Percentiles rank a stretch among this genome's conserved stretches.
These are phyloP conservation scores for Brachyhypopomus occidentalis DNA, from an alignment of 2,113 vertebrate genomes.

Conservation along the genomic window DNA sequence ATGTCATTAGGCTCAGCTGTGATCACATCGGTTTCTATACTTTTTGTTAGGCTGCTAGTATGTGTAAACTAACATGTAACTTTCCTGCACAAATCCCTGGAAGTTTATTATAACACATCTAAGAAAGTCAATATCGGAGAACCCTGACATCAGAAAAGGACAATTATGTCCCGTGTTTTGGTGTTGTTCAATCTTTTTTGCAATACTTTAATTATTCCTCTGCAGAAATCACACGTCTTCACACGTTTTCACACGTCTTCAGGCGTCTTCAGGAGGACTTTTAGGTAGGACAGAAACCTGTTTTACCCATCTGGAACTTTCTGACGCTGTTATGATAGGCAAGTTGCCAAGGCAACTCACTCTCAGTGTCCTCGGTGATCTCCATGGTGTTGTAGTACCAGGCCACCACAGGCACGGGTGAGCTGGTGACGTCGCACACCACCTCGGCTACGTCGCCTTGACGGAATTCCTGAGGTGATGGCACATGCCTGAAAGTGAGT, in stretches of 20 bases:
- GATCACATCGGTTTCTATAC: too few species aligned
- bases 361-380: constrained; percentile 85
- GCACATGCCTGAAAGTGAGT: constrained; percentile 88
- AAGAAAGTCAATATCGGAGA: neutral
- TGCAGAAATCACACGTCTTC: neutral
- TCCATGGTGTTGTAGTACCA: constrained; percentile 93
- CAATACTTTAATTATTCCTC: neutral
- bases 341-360: constrained; percentile 77
- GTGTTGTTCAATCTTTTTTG: neutral
- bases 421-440: constrained; percentile 90
- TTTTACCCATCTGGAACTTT: neutral
- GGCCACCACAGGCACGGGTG: constrained; percentile 89
- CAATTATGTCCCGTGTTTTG: neutral
- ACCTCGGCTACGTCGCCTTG: constrained; percentile 92
- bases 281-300: neutral
- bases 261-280: neutral
- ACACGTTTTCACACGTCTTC: too few species aligned
- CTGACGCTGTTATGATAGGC: neutral
- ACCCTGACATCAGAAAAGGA: neutral
- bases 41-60: too few species aligned
- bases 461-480: constrained; percentile 93
- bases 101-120: too few species aligned
- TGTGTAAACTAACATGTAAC: too few species aligned
- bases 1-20: neutral
- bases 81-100: too few species aligned